phyloP scores from a whole-genome alignment of 2,113 vertebrate species.

The Struthidea cinerea region DNA sequence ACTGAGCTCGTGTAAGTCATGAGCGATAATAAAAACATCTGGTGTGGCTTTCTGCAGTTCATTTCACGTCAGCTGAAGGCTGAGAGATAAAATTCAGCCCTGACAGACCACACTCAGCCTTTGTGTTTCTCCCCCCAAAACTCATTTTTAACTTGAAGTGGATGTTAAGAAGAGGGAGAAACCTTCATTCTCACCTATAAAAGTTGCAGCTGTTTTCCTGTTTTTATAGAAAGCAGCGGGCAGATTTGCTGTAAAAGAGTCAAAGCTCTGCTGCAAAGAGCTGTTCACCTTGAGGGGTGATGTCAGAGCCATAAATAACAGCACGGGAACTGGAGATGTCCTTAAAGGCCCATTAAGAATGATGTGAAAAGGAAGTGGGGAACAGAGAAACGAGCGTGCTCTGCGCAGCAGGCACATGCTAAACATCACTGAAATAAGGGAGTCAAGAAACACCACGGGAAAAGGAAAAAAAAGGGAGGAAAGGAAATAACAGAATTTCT shows the following conservation, averaged over 20 bases:
- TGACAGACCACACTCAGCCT: constrained; percentile 4
- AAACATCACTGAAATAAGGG: neutral
- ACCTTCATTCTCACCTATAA: constrained; percentile 52
- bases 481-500: neutral
- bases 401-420: neutral
- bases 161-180: neutral
- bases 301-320: constrained; percentile 56
- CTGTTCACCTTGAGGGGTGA: constrained; percentile 54
- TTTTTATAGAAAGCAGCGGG: constrained; percentile 64
- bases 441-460: neutral
- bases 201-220: constrained; percentile 64
- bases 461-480: neutral
- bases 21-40: constrained; percentile 7
- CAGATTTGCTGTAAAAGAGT: constrained; percentile 25
- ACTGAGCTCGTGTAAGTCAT: neutral
- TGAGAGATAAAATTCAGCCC: neutral
- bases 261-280: neutral
- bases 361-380: constrained; percentile 48
- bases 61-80: neutral
- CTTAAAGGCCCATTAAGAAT: constrained; percentile 18
- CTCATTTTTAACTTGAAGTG: neutral
- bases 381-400: neutral
- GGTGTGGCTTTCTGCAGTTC: neutral
- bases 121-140: neutral
- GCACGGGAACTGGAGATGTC: neutral